Evolutionary conservation across 2,888 invertebrate genomes (phyloP).

Genomic region (Anagyrus pseudococci): DNA sequence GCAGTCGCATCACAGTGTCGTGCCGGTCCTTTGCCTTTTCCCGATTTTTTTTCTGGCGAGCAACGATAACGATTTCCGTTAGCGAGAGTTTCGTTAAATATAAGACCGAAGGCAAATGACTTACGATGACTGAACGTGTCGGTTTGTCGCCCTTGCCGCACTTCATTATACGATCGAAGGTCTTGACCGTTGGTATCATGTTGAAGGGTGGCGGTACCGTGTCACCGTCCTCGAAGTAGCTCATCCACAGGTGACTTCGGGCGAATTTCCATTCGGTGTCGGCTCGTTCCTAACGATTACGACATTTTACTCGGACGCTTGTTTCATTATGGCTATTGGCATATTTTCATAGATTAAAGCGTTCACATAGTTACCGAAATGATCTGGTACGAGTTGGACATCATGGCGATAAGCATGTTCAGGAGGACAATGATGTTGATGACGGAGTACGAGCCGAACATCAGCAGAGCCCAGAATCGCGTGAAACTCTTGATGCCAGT

Average conservation of each 20-base stretch:
- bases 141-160: slow-evolving; percentile 62
- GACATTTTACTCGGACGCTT: background rate
- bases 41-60: slow-evolving; percentile 73
- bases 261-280: slow-evolving; percentile 99
- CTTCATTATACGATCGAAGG: slow-evolving; percentile 66
- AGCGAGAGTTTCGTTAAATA: too few relatives aligned
- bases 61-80: too few relatives aligned
- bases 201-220: slow-evolving; percentile 96
- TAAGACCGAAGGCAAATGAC: slow-evolving; percentile 30
- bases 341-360: background rate
- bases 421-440: slow-evolving; percentile 96
- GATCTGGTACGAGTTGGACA: slow-evolving; percentile 98
- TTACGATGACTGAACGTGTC: slow-evolving; percentile 70
- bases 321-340: too few relatives aligned
- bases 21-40: slow-evolving; percentile 76
- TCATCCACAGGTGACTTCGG: slow-evolving; percentile 94
- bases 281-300: slow-evolving; percentile 77
- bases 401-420: slow-evolving; percentile 99
- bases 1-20: slow-evolving; percentile 84
- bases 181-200: slow-evolving; percentile 86
- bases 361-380: slow-evolving; percentile 80
- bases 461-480: slow-evolving; percentile 93
- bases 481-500: slow-evolving; percentile 96
- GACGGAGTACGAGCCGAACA: slow-evolving; percentile 97
- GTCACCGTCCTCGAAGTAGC: slow-evolving; percentile 92